Evolutionary conservation across 2,113 vertebrate genomes (phyloP), one percentile per base, ranked within the genome.

Genomic region (Pionites leucogaster): DNA sequence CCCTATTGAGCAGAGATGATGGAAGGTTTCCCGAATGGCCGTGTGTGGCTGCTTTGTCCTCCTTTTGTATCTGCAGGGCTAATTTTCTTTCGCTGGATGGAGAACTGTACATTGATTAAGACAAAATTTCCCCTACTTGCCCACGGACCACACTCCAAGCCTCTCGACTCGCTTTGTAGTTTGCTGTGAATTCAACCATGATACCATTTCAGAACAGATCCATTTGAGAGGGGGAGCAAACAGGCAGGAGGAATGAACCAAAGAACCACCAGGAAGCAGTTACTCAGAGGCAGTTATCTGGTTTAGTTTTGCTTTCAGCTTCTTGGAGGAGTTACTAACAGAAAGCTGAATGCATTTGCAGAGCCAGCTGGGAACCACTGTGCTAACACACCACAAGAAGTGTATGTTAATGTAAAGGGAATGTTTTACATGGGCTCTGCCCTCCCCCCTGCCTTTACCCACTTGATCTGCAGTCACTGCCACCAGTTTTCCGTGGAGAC

Each of bases 1-100:
- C 87, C 89, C 89, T 65, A 95, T 90, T 96, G 92, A 96, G 92
- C 68, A 93, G 85, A 96, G 92, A 93, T 81, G 94, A 96, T 77
- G 92, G 92, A 74, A 96, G 95, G 93, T 93, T 92, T 92, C 92
- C 80, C 67, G 88, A 94, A 77, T 64, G 82, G 92, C 90, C 53
- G 90, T 95, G 70, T 90, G 93, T 50, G 92, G 79, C 68, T 89
- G 90, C 95, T 95, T 96, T 96, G 95, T 94, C 69, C 85, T 80
- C 29, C 85, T 68, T 95, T 96, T 96, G 87, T 95, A 90, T 47
- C 90, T 88, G 82, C 85, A 86, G 1, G 0, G 92, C 93, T 95
- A 77, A 88, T 95, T 96, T 95, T 90, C 95, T 96, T 93, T 96
- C 91, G 93, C n/a, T 23, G 90, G 90, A 94, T 81, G 88, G 82